Base-by-base conservation (phyloP, 2,113 vertebrate genomes). In the Protomyctophum bolini region DNA sequence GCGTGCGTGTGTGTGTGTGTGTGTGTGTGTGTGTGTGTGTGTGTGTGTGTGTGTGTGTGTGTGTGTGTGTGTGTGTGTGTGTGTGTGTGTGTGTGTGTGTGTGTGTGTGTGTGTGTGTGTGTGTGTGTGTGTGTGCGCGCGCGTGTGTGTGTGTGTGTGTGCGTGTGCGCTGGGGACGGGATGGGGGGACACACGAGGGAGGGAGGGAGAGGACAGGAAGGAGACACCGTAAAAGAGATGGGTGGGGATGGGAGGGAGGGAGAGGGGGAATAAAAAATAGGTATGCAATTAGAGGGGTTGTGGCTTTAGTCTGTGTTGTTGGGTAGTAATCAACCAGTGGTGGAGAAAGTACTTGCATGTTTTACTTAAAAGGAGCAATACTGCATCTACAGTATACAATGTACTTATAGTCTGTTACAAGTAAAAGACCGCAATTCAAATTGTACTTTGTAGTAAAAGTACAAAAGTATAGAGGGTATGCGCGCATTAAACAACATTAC, bases 141-240 rank as follows among this genome's bases (percentile, higher is more conserved):
- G 86, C 85, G 5, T 41, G 33, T 3, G 33, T 6, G 21, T 21
- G 21, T 21, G 21, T 21, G 21, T 21, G 21, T 21, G 21, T 21
- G n/a, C n/a, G n/a, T n/a, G n/a, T n/a, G n/a, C n/a, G 82, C 82
- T 83, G 90, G 88, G 89, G 89, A 91, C 85, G 85, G 88, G 89
- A 88, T 82, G 21, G 21, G 21, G 21, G 21, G 21, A 2, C 1
- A 83, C 81, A 80, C 46, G 3, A 15, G 70, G 66, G 77, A 80
- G 72, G 75, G 73, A 63, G 21, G 21, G 21, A 2, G 21, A 21
- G 21, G 21, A 21, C 21, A 21, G 21, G 21, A 21, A 21, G 21
- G 21, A 21, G 21, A 21, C 21, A 21, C 21, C 21, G 21, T 21
- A 21, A 21, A 21, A 21, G 21, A 21, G 21, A 21, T 41, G 54